Base-by-base conservation (phyloP, 2,797 vertebrate genomes). In the Cyprinella venusta region DNA sequence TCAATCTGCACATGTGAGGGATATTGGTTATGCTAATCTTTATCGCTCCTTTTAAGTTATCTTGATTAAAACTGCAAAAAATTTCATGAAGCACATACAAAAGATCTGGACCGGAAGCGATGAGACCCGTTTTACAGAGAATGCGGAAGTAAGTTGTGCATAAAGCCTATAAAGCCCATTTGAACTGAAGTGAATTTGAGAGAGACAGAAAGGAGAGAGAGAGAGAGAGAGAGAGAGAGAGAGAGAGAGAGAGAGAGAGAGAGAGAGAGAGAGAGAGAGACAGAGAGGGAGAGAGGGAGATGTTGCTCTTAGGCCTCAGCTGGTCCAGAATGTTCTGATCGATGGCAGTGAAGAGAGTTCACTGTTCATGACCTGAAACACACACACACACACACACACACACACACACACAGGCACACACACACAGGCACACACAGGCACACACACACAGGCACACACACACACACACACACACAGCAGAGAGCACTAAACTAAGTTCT, bases 271-370 rank as follows among this genome's bases (percentile, higher is more conserved):
- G 64, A 61, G 19, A 76, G 33, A 48, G 16, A 8, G 15, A 76
- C 4, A 19, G 15, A 63, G 4, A 19, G 0, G 30, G 9, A 19
- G 13, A 68, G 5, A 79, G 13, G 40, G 59, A 21, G 1, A 12
- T 1, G 2, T 4, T 2, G 5, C 59, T 61, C 24, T 42, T 38
- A 0, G 36, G 65, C 38, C 65, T 81, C 79, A 81, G 54, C 79
- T 72, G 79, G 54, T 81, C 68, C 18, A 18, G 54, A 81, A 36
- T 26, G 33, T 48, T 71, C 40, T 42, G 54, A 70, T 61, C 18
- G 13, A 72, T 81, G 40, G 45, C 16, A 24, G 26, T 1, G 24
- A 70, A 80, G 54, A 21, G 52, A 63, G 54, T 36, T 71, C 50
- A 54, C 50, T 21, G 18, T 54, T 54, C 74, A 15, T 76, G n/a